Evolutionary conservation across 2,797 vertebrate species (phyloP), one percentile per base, ranked within the genome.

Genomic region (Cygnus olor): DNA sequence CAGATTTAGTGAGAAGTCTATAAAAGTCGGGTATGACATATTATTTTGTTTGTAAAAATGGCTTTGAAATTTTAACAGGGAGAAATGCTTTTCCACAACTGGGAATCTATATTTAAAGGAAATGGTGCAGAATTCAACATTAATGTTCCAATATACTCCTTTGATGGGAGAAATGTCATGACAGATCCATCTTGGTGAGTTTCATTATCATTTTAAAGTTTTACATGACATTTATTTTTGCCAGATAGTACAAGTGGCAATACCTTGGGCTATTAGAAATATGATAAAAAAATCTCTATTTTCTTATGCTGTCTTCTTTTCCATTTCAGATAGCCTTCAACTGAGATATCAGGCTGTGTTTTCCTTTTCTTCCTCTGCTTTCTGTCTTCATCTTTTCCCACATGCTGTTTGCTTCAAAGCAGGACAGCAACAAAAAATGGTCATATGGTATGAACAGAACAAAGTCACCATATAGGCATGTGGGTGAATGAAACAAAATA

Each of bases 161-260:
- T 99, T 72, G 99, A 99, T 19, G 99, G 99, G 13, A 98, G 98
- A 80, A 98, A 99, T 1, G 94, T 99, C 81, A 98, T 99, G 98
- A 98, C 98, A 0, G 98, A 99, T 96, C 98, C 99, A 44, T 98
- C 99, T 92, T 99, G 99, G 99, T 99, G 91, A 98, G 99, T 98
- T 74, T n/a, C n/a, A 9, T 66, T 78, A 40, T 1, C 14, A 12
- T 22, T 49, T 66, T 3, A 24, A 45, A 45, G n/a, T 60, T 79
- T 79, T 51, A 57, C 38, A 7, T 45, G 10, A 19, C 49, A 32
- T n/a, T 13, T 49, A 28, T 44, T 38, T 60, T 58, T 68, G 88
- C 63, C 56, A 73, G 24, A 16, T 27, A n/a, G 21, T 61, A 57
- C 9, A 69, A 58, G 40, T 42, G 40, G n/a, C 60, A 90, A 10